A percentile compares a stretch with the other conserved stretches of the same genome.
phyloP scores from a whole-genome alignment of 1,140 invertebrate species.

The Orchesella cincta region DNA sequence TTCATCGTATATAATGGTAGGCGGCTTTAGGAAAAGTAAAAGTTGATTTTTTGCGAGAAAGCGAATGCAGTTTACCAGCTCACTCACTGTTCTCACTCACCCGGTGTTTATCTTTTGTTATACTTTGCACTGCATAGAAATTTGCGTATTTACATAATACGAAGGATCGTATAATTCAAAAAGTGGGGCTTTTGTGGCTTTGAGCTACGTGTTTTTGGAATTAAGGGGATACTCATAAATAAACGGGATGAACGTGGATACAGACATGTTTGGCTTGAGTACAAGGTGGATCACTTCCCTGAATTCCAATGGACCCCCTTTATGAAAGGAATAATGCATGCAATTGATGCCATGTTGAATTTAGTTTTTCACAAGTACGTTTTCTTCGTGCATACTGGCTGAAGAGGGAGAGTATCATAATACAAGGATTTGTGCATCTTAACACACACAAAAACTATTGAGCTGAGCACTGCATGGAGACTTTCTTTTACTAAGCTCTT shows the following conservation, averaged over 20 bases:
- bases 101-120: background rate
- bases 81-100: too few relatives aligned
- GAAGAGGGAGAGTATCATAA: too few relatives aligned
- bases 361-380: too few relatives aligned
- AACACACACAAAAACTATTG: too few relatives aligned
- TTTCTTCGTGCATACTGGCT: too few relatives aligned
- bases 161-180: background rate
- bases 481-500: too few relatives aligned
- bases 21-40: too few relatives aligned
- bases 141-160: constrained; percentile 21
- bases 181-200: constrained; percentile 21
- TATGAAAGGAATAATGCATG: background rate
- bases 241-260: background rate
- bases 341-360: background rate
- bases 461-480: too few relatives aligned
- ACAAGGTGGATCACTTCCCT: background rate
- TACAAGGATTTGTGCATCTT: too few relatives aligned
- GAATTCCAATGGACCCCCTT: background rate
- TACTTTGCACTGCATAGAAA: constrained; percentile 5
- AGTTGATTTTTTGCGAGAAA: too few relatives aligned
- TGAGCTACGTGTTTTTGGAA: constrained; percentile 13
- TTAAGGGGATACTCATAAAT: constrained; percentile 22
- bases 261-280: background rate
- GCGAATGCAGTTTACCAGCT: too few relatives aligned
- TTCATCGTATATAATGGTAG: too few relatives aligned